Evolutionary conservation across 30 jellyfish, hydroid and myxozoan genomes (phyloP), one percentile per base, ranked within the genome.

Genomic region (Aurelia sp.): DNA sequence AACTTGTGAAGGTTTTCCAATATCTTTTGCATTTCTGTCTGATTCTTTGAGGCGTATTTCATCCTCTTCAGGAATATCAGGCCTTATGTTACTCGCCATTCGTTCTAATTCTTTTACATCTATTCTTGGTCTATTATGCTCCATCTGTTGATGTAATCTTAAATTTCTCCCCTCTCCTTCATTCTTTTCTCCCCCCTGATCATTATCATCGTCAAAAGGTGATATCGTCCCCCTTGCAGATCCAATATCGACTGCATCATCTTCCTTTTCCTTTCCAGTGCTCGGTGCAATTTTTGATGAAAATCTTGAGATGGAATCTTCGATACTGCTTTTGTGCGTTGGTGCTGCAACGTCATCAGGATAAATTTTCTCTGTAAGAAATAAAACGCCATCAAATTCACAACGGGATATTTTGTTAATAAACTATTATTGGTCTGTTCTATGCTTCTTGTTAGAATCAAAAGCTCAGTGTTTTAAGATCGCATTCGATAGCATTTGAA

Each of bases 141-240:
- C 24, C 22, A 31, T 63, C 58, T 51, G 35, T 59, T 70, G 74
- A 4, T 70, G 58, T 47, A 31, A 16, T 17, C 66, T 73, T 19
- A 13, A 50, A 66, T 20, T 57, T 38, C 35, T 30, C 33, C 58
- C 72, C 21, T 64, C 74, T 30, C 67, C 78, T 3, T 44, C 74
- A 35, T 59, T 18, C 0, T 72, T 35, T 27, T 50, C 81, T 59
- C 31, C 76, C 27, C 69, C 87, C 6, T 67, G n/a, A 65, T 84
- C 93, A 51, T 84, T 84, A 7, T 84, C 93, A 24, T 84, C 93
- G 27, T 84, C 93, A 63, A 84, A 84, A 2, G 93, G 93, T 0
- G 93, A 84, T 16, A 84, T 40, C 17, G 93, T 84, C 18, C 93
- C 93, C 77, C 88, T 61, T 20, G 82, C 88, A 3, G 93, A 84